phyloP scores from a whole-genome alignment of 1,140 invertebrate genomes.

The Rhyacophila brunnea region DNA sequence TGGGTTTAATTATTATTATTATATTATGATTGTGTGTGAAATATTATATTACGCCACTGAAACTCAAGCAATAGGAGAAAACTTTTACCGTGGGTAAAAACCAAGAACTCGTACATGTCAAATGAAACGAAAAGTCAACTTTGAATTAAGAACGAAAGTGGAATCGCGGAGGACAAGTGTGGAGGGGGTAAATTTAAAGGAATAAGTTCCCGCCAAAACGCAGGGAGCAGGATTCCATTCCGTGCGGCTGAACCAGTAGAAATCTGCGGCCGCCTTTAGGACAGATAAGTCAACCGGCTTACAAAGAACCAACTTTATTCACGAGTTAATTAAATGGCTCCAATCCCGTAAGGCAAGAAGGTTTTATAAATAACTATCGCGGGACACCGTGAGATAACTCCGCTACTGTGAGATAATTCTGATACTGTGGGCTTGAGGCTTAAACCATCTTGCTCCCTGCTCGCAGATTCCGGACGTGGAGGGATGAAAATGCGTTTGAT shows the following conservation, averaged over 20 bases:
- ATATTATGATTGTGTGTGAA: too few species aligned
- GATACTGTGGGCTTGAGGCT: too few species aligned
- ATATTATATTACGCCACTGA: background rate
- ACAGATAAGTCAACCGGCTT: constrained; percentile 34
- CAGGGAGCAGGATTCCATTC: constrained; percentile 22
- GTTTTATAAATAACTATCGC: constrained; percentile 33
- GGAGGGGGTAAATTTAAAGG: constrained; percentile 33
- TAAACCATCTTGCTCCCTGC: too few species aligned
- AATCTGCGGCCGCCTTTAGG: constrained; percentile 25
- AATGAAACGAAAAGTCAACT: constrained; percentile 25
- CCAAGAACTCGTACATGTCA: background rate
- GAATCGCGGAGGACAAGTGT: constrained; percentile 7
- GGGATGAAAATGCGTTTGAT: too few species aligned
- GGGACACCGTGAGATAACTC: background rate
- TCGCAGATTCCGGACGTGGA: too few species aligned
- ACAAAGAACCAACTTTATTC: constrained; percentile 28
- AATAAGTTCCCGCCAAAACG: constrained; percentile 13
- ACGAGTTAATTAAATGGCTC: constrained; percentile 34
- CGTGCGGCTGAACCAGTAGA: constrained; percentile 28
- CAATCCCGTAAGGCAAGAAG: constrained; percentile 30
- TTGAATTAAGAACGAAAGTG: constrained; percentile 26
- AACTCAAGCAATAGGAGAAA: background rate
- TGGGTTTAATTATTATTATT: too few species aligned
- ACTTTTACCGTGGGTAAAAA: background rate
- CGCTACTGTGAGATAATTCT: background rate